Base-by-base conservation (phyloP, 1,140 invertebrate species). In the Hydropsyche tenuis region DNA sequence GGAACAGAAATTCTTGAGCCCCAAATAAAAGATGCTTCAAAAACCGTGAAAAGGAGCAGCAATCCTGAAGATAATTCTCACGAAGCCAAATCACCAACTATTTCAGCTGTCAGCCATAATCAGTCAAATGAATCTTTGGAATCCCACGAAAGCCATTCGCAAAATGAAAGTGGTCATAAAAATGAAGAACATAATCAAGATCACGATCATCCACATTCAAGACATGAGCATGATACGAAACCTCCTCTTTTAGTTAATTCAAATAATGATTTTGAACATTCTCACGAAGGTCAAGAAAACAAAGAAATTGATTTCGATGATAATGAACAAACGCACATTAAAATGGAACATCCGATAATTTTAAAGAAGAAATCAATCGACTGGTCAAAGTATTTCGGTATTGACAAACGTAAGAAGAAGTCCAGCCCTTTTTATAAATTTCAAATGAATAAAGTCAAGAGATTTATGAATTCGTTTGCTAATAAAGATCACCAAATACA, bases 311-410 rank as follows among this genome's bases (percentile, higher is more conserved):
- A 66, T 89, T 86, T 62, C 80, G 88, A 22, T 85, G 85, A 68
- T 89, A 90, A 75, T 88, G 89, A 79, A 87, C 86, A 77, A 11
- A 81, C 81, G 11, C 83, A 73, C 79, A 81, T 77, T 6, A 73
- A 74, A 43, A 23, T 75, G 30, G 79, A 85, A 45, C 85, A 87
- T 78, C 83, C 86, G 5, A 84, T 89, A 25, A 84, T 85, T 45
- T 82, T 91, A 4, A 88, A 87, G 75, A 94, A 94, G 81, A 94
- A 94, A 81, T 92, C 91, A 11, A 88, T 94, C 43, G 89, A 94
- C 77, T 95, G 93, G 93, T 93, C 92, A 0, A 88, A 93, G 64
- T 94, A 94, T 77, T 94, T 94, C 79, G 93, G 93, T 0, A 87
- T 94, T 60, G 93, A 95, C 81, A 88, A 91, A 68, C 90, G 92